Evolutionary conservation across 1,140 invertebrate genomes (phyloP).

Genomic region (Brachionus rubens): DNA sequence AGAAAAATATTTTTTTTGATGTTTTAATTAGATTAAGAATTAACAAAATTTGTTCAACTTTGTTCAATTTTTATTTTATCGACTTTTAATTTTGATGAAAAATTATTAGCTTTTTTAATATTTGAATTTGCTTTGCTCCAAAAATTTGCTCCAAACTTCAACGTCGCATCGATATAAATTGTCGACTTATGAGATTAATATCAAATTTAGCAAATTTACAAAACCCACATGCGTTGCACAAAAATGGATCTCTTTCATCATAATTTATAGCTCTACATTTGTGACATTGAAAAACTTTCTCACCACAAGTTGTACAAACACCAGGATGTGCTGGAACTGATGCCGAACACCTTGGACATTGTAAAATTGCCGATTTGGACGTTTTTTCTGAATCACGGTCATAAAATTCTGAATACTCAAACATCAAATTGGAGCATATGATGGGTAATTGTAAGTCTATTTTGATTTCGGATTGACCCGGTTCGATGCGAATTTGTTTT

Average conservation of each 20-base stretch:
- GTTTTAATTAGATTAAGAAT: no score
- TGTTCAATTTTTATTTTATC: no score
- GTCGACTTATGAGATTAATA: constrained; percentile 78
- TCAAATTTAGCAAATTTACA: constrained; percentile 99
- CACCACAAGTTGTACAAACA: constrained; percentile 93
- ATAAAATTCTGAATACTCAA: constrained; percentile 96
- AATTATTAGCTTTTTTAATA: no score
- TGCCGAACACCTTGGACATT: constrained; percentile 90
- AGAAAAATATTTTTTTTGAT: no score
- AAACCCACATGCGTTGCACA: constrained; percentile 96
- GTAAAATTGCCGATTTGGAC: constrained; percentile 72
- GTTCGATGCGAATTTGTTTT: constrained; percentile 75
- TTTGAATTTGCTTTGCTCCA: no score
- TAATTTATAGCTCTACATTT: constrained; percentile 83
- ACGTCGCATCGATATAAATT: constrained; percentile 92
- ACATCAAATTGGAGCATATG: constrained; percentile 95
- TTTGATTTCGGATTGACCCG: constrained; percentile 89
- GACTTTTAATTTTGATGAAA: no score
- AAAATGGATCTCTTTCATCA: constrained; percentile 96
- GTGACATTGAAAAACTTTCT: constrained; percentile 85
- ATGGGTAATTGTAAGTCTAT: constrained; percentile 79
- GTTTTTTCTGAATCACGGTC: constrained; percentile 66
- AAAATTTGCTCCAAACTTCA: no score
- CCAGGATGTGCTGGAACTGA: constrained; percentile 91
- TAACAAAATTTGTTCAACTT: no score